A percentile compares a stretch with the other conserved stretches of the same genome.
These are phyloP conservation scores for Halisarca cf. caerulea DNA, from an alignment of 37 sponge, comb jelly and placozoan species.

Conservation along the genomic window DNA sequence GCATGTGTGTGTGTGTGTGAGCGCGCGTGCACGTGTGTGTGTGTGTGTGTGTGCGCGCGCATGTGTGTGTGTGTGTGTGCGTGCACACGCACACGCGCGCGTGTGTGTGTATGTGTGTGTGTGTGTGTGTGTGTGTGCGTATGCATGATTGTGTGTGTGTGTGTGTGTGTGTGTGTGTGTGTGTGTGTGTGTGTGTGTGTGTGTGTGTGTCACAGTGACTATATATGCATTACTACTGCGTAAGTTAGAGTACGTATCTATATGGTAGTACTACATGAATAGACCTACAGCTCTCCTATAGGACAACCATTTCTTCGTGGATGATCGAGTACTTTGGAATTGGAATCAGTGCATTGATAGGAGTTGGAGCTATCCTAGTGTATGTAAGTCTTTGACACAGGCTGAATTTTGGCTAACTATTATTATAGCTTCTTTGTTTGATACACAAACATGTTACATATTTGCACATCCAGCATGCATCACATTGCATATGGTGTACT, in stretches of 20 bases:
- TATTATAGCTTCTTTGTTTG: too few species aligned
- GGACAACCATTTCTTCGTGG: conserved; percentile 64
- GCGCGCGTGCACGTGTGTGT: conserved; percentile 1
- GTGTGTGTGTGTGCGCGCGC: conserved; percentile 10
- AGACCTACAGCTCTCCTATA: too few species aligned
- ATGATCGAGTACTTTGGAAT: conserved; percentile 56
- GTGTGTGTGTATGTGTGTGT: conserved; percentile 19
- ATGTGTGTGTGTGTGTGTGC: conserved; percentile 19
- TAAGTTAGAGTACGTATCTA: too few species aligned
- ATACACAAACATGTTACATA: too few species aligned
- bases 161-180: conserved; percentile 25
- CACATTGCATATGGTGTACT: too few species aligned
- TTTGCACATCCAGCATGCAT: too few species aligned
- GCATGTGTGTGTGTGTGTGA: conserved; percentile 4
- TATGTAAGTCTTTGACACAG: conserved; percentile 3
- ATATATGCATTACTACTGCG: too few species aligned
- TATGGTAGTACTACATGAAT: too few species aligned
- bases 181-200: conserved; percentile 2
- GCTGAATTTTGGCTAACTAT: conserved; percentile 14
- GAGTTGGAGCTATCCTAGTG: conserved; percentile 50
- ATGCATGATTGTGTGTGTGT: neutral
- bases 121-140: conserved; percentile 19
- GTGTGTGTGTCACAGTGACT: neutral
- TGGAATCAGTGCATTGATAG: conserved; percentile 43
- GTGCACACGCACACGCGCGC: neutral